Percentiles rank a stretch among this genome's conserved stretches.
phyloP scores from a whole-genome alignment of 1,140 invertebrate genomes.

The Parapsyche elsis region DNA sequence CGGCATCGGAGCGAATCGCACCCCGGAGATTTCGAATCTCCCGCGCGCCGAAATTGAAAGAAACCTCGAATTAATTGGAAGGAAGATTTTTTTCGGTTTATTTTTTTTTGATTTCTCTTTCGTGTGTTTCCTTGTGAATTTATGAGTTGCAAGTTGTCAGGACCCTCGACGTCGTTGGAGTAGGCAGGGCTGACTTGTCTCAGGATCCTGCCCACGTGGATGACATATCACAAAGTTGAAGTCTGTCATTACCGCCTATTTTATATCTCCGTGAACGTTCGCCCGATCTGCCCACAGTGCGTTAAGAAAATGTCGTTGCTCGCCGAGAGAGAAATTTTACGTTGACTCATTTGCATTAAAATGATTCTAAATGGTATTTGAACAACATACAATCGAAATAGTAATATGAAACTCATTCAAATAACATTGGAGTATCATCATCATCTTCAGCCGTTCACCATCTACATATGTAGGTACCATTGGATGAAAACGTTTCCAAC shows the following conservation, averaged over 20 bases:
- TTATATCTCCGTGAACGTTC: slow-evolving; percentile 16
- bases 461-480: too few species aligned
- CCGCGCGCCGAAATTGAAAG: neutral
- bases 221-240: slow-evolving; percentile 52
- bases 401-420: too few species aligned
- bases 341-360: too few species aligned
- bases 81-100: neutral
- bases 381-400: too few species aligned
- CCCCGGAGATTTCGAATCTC: slow-evolving; percentile 2
- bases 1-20: slow-evolving; percentile 11
- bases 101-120: neutral
- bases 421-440: too few species aligned
- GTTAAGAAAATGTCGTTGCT: neutral
- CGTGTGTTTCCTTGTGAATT: neutral
- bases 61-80: neutral
- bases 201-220: slow-evolving; percentile 42
- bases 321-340: too few species aligned
- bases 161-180: neutral
- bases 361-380: too few species aligned
- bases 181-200: slow-evolving; percentile 22
- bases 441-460: too few species aligned
- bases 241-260: slow-evolving; percentile 52
- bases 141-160: too few species aligned
- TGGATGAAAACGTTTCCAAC: too few species aligned
- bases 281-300: slow-evolving; percentile 21